Evolutionary conservation across 2,113 vertebrate genomes (phyloP).

Genomic region (Neopipo cinnamomea): DNA sequence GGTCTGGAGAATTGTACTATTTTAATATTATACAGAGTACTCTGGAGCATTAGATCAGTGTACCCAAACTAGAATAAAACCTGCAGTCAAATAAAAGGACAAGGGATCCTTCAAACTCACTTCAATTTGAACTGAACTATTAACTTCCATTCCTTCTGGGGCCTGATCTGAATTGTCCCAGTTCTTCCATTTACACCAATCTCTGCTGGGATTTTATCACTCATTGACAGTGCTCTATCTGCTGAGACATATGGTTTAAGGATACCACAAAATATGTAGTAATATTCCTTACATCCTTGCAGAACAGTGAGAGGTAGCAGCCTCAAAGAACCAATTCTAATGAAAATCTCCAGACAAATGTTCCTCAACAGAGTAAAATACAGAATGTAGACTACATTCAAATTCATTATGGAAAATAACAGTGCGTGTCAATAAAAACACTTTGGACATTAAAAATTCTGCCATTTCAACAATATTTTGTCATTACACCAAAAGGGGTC

Average conservation of each 20-base stretch:
- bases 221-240: neutral
- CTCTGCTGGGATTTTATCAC: neutral
- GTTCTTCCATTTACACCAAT: neutral
- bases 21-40: neutral
- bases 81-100: neutral
- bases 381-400: neutral
- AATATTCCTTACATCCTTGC: neutral
- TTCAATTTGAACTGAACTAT: slow-evolving; percentile 3
- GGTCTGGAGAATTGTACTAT: neutral
- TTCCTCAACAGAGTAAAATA: neutral
- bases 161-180: neutral
- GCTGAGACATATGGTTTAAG: neutral
- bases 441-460: neutral
- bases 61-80: neutral
- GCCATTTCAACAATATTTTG: neutral
- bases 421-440: neutral
- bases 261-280: neutral
- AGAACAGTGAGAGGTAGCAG: neutral
- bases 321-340: neutral
- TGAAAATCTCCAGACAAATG: neutral
- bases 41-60: neutral
- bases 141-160: neutral
- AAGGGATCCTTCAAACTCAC: neutral
- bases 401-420: neutral
- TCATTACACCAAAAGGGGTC: neutral